A percentile compares a stretch with the other conserved stretches of the same genome.
Conservation (phyloP, 2,888 invertebrate genomes). For the Andrena hattorfiana region DNA sequence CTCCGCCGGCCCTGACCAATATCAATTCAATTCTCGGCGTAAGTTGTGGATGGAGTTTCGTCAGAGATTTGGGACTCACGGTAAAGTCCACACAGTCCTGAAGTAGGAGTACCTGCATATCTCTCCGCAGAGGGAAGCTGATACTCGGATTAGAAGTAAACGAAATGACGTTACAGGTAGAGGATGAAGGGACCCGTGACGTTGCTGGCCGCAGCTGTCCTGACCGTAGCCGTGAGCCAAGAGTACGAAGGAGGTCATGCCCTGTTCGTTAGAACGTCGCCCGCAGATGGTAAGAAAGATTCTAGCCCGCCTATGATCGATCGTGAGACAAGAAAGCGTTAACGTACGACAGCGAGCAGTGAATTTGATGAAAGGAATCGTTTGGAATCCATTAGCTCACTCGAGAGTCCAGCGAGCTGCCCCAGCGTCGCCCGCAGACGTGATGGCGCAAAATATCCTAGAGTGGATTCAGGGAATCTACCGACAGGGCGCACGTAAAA, state of each 20-base stretch:
- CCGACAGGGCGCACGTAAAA: constrained; percentile 87
- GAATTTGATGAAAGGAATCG: constrained; percentile 57
- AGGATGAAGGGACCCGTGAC: constrained; percentile 58
- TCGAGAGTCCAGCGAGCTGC: constrained; percentile 75
- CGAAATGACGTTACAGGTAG: constrained; percentile 37
- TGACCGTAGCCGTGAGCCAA: constrained; percentile 52
- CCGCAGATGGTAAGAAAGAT: constrained; percentile 62
- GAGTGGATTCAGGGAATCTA: constrained; percentile 92
- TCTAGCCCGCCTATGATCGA: neutral
- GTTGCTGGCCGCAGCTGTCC: constrained; percentile 56
- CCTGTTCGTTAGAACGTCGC: constrained; percentile 64
- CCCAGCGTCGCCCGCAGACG: constrained; percentile 86
- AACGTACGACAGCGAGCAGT: constrained; percentile 24
- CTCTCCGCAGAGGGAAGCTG: too few relatives aligned
- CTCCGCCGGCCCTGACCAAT: too few relatives aligned
- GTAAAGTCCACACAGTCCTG: too few relatives aligned
- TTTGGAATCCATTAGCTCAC: constrained; percentile 74
- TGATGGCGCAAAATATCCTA: constrained; percentile 91
- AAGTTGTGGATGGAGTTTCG: too few relatives aligned
- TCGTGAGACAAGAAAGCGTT: constrained; percentile 10
- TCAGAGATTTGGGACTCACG: too few relatives aligned
- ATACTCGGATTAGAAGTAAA: neutral
- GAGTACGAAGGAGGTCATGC: constrained; percentile 66
- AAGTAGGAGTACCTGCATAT: too few relatives aligned
- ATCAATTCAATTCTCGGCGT: too few relatives aligned